Evolutionary conservation across 2,113 vertebrate genomes (phyloP).

Genomic region (Cairina moschata): DNA sequence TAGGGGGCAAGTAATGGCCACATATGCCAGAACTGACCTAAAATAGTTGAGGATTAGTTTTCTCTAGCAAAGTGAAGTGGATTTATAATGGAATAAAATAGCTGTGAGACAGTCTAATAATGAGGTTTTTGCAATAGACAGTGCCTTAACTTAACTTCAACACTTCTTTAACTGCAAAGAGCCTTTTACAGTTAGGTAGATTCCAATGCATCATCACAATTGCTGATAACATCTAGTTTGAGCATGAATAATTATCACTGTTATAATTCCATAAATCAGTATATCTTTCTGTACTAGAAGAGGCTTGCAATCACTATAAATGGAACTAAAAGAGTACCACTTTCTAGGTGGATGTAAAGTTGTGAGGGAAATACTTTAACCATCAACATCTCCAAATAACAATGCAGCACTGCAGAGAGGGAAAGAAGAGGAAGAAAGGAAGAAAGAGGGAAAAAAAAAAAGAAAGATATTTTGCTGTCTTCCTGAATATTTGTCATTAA

Average conservation of each 20-base stretch:
- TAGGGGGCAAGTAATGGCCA: not conserved
- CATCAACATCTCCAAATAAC: not conserved
- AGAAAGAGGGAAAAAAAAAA: no score
- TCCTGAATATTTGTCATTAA: not conserved
- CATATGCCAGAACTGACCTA: not conserved
- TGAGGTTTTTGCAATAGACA: not conserved
- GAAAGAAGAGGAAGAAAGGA: not conserved
- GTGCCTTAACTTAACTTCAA: not conserved
- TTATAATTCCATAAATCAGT: conserved; percentile 33
- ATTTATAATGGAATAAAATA: not conserved
- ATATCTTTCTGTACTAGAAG: not conserved
- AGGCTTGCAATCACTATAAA: not conserved
- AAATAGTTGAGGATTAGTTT: not conserved
- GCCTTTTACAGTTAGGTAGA: not conserved
- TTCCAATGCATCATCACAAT: not conserved
- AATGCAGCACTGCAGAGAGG: not conserved
- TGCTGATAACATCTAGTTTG: not conserved
- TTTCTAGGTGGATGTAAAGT: not conserved
- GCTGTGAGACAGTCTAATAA: not conserved
- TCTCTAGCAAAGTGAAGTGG: not conserved
- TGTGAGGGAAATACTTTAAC: not conserved
- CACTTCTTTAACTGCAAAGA: conserved; percentile 14
- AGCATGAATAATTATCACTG: conserved; percentile 11
- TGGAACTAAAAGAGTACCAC: not conserved
- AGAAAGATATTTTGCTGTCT: not conserved